Base-by-base conservation (phyloP, 2,888 invertebrate genomes). In the Apamea crenata region DNA sequence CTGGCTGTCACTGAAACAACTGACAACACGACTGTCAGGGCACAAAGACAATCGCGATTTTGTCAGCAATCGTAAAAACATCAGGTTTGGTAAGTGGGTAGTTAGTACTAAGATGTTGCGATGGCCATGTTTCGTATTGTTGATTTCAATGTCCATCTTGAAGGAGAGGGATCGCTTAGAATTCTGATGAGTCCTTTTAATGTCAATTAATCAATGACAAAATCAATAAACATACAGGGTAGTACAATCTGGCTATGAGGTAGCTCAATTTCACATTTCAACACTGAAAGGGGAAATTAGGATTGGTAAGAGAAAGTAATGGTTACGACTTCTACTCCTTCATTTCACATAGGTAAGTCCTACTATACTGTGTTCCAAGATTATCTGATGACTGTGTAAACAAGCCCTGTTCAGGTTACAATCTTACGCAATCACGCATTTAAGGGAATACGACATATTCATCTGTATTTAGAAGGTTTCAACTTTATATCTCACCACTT, bases 1-100 rank as follows among this genome's bases (percentile, higher is more conserved):
- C 80, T 83, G 78, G 86, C 72, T 83, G 85, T 82, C 83, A 85
- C 47, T 44, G 77, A 72, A 85, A 74, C 85, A 84, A 77, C 79
- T 88, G 88, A 81, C 86, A 81, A 76, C 84, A 59, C 72, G 53
- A 78, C 87, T 84, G 87, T 85, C 89, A 82, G 69, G 71, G 65
- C 14, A 81, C 84, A 87, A 84, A 76, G 78, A 73, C 77, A 68
- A 80, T 87, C 74, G 83, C 74, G 70, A 73, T 86, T 83, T 80
- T 79, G 82, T 78, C 70, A 61, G 74, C 40, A 75, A 72, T 87
- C 80, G 86, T 83, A 88, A 89, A 87, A 84, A 84, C 76, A 77
- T 80, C 83, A 77, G 63, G 16, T 81, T 88, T 59, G 25, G 71
- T 76, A 77, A 73, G 59, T 68, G 44, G 73, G 25, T 74, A 74